Evolutionary conservation across 1,140 invertebrate species (phyloP), one percentile per base, ranked within the genome.

Genomic region (Limonius californicus): DNA sequence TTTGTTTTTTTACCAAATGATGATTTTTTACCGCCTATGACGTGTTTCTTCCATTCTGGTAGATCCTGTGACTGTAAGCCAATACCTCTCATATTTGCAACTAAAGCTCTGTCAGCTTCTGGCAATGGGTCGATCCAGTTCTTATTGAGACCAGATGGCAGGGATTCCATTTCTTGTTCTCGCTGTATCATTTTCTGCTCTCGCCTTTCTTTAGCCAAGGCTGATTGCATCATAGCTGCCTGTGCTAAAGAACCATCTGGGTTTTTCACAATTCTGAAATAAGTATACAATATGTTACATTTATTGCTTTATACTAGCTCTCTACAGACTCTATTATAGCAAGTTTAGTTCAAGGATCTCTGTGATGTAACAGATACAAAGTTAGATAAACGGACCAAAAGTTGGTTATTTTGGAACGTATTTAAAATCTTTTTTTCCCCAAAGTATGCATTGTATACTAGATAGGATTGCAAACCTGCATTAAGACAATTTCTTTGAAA

Each of bases 181-280:
- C 92, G 79, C 70, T 93, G 91, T 4, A 92, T 74, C 91, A 95
- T 95, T 80, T 96, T 96, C 71, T 89, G 86, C 76, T 98, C 95
- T 53, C 97, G 79, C 50, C 98, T 80, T 76, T 99, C 97, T 76
- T 99, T 99, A 0, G 97, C 92, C 7, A 99, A 75, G 0, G 97
- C 97, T 50, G 91, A 94, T 77, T 99, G 97, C 97, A 99, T 99
- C 94, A 99, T 98, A 0, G 98, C 98, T 0, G 98, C 95, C 74
- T 93, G 98, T 0, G 97, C 97, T 14, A 99, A 78, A 0, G 95
- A 97, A 0, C 98, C 98, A 81, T 98, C 95, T 8, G 97, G 98
- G 83, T 99, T 99, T 80, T 99, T 99, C 0, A 99, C 96, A 68
- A 99, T 99, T 71, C 98, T 69, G n/a, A n/a, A n/a, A n/a, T n/a